Percentiles rank a stretch among this genome's conserved stretches.
These are phyloP conservation scores for Molanna angustata DNA, from an alignment of 2,888 invertebrate species.

Conservation along the genomic window DNA sequence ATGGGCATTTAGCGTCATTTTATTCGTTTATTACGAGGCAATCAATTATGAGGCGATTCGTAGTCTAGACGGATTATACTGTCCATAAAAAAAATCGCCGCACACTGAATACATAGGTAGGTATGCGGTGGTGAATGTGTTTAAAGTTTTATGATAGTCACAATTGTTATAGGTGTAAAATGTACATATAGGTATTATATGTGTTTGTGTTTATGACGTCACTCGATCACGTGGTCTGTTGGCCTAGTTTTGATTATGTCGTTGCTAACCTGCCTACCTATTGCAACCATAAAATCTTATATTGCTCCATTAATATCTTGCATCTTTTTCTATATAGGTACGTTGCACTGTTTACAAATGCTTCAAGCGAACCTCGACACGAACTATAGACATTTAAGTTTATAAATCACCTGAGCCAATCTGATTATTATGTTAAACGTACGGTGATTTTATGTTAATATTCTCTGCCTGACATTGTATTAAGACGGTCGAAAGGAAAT, in stretches of 20 bases:
- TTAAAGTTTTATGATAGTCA: slow-evolving; percentile 28
- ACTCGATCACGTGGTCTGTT: slow-evolving; percentile 2
- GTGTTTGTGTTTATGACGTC: not conserved
- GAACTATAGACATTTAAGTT: not conserved
- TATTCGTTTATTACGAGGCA: slow-evolving; percentile 32
- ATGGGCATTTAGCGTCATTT: slow-evolving; percentile 29
- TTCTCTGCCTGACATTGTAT: no score
- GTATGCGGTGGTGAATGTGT: slow-evolving; percentile 28
- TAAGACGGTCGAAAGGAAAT: no score
- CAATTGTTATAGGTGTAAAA: no score
- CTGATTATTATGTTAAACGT: not conserved
- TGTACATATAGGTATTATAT: no score
- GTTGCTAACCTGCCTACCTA: no score
- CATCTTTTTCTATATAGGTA: not conserved
- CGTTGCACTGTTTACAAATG: no score
- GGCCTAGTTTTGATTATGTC: slow-evolving; percentile 3
- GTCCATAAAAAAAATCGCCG: slow-evolving; percentile 32
- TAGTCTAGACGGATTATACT: slow-evolving; percentile 32
- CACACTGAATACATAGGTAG: slow-evolving; percentile 11
- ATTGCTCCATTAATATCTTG: slow-evolving; percentile 7
- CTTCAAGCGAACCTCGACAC: not conserved
- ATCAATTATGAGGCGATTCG: slow-evolving; percentile 31
- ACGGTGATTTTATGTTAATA: not conserved
- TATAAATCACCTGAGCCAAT: not conserved
- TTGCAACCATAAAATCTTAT: slow-evolving; percentile 12